Base-by-base conservation (phyloP, 2,888 invertebrate species). In the Agriopis leucophaearia region DNA sequence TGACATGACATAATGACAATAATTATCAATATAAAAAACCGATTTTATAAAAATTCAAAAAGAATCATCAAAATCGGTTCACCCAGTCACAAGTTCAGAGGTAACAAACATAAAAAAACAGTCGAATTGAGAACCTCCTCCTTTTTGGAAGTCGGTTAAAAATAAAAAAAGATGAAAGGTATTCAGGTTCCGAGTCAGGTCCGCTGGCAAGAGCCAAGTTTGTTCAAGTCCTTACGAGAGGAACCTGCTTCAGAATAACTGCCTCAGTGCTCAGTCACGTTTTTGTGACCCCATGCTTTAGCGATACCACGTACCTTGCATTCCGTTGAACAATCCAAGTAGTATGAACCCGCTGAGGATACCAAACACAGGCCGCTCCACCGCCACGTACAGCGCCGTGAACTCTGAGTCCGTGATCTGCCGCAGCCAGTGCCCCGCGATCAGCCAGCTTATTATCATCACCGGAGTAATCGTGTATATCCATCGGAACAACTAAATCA, bases 311-410 rank as follows among this genome's bases (percentile, higher is more conserved):
- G 27, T 7, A 85, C 85, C 72, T 15, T 75, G 71, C 6, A 80
- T 66, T 9, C 74, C 75, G 15, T 79, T 79, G 70, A 81, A 77
- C 40, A 78, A 57, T 7, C 82, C 85, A 10, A 84, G 57, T 50
- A 84, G 63, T 2, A 70, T 47, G 0, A 74, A 18, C 4, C 78
- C 71, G 15, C 77, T 58, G 15, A 82, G 70, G 16, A 80, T 2
- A 57, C 78, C 69, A 66, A 86, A 78, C 60, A 83, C 72, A 0
- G 88, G 85, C 12, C 87, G 75, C 75, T 90, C 88, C 12, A 88
- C 59, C 12, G 87, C 86, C 5, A 80, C 81, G 74, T 84, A 83
- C 10, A 74, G 50, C 5, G 86, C 79, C n/a, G 78, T 61, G 60
- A 75, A 68, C 59, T 65, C 57, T 0, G 74, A 73, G n/a, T 78